Evolutionary conservation across 1,140 invertebrate species (phyloP).

Genomic region (Drosophila ironensis): DNA sequence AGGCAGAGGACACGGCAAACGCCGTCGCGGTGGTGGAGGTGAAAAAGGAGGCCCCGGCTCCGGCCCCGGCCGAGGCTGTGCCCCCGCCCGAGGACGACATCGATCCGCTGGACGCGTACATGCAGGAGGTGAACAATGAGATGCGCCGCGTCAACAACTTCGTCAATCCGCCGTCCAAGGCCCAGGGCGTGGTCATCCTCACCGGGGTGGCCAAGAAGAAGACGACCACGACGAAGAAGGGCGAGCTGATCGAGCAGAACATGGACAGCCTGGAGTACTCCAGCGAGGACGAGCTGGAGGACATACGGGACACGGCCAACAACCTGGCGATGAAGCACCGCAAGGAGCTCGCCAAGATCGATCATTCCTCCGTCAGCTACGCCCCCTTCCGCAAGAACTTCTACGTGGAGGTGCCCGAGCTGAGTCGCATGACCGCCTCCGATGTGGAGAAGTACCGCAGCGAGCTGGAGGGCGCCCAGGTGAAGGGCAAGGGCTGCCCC

Average conservation of each 20-base stretch:
- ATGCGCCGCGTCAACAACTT: conserved; percentile 95
- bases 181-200: conserved; percentile 88
- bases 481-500: conserved; percentile 94
- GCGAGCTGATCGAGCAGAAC: conserved; percentile 98
- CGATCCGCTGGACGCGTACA: conserved; percentile 98
- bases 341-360: conserved; percentile 94
- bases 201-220: conserved; percentile 95
- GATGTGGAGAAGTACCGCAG: conserved; percentile 93
- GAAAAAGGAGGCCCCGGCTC: conserved; percentile 21
- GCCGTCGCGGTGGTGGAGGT: background rate
- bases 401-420: conserved; percentile 94
- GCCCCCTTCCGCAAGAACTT: conserved; percentile 96
- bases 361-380: conserved; percentile 93
- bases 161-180: conserved; percentile 61
- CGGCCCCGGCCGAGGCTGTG: background rate
- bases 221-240: conserved; percentile 88
- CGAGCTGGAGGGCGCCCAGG: conserved; percentile 92
- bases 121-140: conserved; percentile 92
- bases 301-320: conserved; percentile 94
- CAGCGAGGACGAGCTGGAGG: conserved; percentile 97
- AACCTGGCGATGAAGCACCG: conserved; percentile 94
- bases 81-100: conserved; percentile 87
- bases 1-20: background rate
- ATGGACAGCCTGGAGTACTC: conserved; percentile 98
- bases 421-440: conserved; percentile 94